Conservation (phyloP, 1,140 invertebrate species). For the Diabrotica virgifera region DNA sequence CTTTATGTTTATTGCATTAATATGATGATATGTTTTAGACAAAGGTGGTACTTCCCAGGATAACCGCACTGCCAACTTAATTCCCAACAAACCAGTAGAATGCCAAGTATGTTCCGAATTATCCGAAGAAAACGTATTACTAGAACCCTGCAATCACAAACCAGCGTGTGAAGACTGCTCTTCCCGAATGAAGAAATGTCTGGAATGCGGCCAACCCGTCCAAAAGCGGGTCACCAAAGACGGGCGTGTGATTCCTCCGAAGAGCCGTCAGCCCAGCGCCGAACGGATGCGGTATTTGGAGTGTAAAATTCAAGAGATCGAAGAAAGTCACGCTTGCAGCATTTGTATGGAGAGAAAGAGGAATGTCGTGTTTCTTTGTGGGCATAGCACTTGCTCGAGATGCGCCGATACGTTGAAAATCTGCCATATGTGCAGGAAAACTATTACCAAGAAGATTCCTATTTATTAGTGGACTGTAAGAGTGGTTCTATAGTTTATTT, state of each 20-base stretch:
- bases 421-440: constrained; percentile 91
- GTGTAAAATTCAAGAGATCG: constrained; percentile 82
- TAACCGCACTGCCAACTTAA: constrained; percentile 34
- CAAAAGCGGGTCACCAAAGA: constrained; percentile 54
- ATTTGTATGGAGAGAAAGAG: constrained; percentile 77
- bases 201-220: constrained; percentile 65
- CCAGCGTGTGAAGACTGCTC: constrained; percentile 76
- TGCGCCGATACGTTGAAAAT: constrained; percentile 79
- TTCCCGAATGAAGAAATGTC: constrained; percentile 76
- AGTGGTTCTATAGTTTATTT: background rate
- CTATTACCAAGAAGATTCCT: constrained; percentile 85
- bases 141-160: constrained; percentile 74
- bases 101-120: constrained; percentile 73
- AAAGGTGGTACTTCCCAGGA: constrained; percentile 40
- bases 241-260: constrained; percentile 51
- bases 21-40: constrained; percentile 19
- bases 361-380: constrained; percentile 85
- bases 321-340: constrained; percentile 76
- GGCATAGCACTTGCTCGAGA: constrained; percentile 80
- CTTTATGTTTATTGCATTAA: background rate
- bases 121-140: constrained; percentile 58
- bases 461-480: constrained; percentile 56
- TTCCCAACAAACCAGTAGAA: constrained; percentile 52
- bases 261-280: constrained; percentile 57
- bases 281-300: constrained; percentile 75